A percentile compares a stretch with the other conserved stretches of the same genome.
phyloP scores from a whole-genome alignment of 1,140 invertebrate genomes.

The Leptopilina boulardi region DNA sequence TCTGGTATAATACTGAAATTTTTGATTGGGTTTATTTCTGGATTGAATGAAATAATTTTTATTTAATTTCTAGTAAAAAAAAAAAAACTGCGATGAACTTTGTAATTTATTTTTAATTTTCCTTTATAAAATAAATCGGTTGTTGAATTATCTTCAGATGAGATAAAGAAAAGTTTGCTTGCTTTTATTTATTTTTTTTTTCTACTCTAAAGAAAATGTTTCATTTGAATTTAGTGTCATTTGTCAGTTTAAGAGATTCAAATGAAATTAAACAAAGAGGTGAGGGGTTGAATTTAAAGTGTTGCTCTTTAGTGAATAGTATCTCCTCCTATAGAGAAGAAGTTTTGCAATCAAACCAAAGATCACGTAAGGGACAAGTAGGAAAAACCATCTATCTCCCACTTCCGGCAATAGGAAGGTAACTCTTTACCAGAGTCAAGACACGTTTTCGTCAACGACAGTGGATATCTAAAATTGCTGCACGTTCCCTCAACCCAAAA shows the following conservation, averaged over 20 bases:
- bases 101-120: too few species aligned
- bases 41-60: too few species aligned
- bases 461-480: slow-evolving; percentile 54
- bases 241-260: slow-evolving; percentile 1
- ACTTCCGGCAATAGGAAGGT: slow-evolving; percentile 47
- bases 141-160: too few species aligned
- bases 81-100: too few species aligned
- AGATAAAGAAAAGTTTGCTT: too few species aligned
- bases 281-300: slow-evolving; percentile 1
- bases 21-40: too few species aligned
- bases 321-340: slow-evolving; percentile 44
- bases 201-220: too few species aligned
- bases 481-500: slow-evolving; percentile 48
- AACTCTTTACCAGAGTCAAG: slow-evolving; percentile 41
- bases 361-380: slow-evolving; percentile 53
- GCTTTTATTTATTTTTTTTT: too few species aligned
- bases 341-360: slow-evolving; percentile 56
- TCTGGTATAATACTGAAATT: too few species aligned
- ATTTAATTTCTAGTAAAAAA: too few species aligned
- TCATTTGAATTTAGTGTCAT: not conserved
- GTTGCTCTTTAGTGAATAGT: slow-evolving; percentile 5
- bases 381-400: slow-evolving; percentile 50
- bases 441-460: slow-evolving; percentile 52
- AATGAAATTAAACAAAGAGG: not conserved
- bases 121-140: too few species aligned